phyloP scores from a whole-genome alignment of 1,140 invertebrate species.

The Brachionus plicatilis region DNA sequence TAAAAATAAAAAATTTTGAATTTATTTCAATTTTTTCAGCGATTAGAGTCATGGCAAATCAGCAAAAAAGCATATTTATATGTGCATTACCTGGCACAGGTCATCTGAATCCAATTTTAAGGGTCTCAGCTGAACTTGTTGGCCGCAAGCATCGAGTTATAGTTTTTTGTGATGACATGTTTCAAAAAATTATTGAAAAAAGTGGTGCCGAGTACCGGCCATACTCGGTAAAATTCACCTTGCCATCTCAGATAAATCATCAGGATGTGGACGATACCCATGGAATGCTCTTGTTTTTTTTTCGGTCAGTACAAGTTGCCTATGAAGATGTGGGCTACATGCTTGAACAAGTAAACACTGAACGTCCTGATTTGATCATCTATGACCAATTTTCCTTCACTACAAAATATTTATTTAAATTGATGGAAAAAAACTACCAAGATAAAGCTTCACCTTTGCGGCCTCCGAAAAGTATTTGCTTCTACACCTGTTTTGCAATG shows the following conservation, averaged over 20 bases:
- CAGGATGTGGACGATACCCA: neutral
- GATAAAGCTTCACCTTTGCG: neutral
- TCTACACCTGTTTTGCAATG: constrained; percentile 26
- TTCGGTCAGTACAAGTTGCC: neutral
- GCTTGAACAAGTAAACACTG: neutral
- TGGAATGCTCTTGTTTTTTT: neutral
- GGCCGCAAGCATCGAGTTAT: neutral
- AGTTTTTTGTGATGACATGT: neutral
- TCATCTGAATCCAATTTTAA: neutral
- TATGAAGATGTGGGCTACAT: neutral
- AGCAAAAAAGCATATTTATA: neutral
- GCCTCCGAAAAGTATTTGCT: neutral
- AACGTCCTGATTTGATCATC: constrained; percentile 2
- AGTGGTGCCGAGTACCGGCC: neutral
- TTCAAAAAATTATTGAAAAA: neutral
- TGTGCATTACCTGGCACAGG: neutral
- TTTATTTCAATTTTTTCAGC: neutral
- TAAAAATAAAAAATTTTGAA: neutral
- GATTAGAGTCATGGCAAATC: neutral
- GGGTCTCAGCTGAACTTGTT: neutral
- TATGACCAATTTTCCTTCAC: neutral
- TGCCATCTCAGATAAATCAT: neutral
- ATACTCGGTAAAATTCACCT: neutral
- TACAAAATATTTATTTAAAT: constrained; percentile 5
- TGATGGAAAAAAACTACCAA: neutral